Conservation (phyloP, 1,140 invertebrate species). For the Hermatobates lingyangjiaoensis region DNA sequence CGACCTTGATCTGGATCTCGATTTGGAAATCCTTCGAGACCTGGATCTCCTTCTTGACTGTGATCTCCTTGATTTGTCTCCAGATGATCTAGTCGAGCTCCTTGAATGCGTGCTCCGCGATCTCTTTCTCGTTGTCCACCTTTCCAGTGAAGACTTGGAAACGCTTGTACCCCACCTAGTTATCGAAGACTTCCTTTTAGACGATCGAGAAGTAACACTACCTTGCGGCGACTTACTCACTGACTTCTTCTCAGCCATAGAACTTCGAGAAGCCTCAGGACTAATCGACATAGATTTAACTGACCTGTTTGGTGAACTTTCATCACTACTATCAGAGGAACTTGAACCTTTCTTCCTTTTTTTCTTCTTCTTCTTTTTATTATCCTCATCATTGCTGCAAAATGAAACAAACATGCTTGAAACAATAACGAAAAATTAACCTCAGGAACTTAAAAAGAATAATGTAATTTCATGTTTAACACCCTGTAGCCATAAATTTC, state of each 20-base stretch:
- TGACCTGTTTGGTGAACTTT: slow-evolving; percentile 6
- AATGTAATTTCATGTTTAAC: too few relatives aligned
- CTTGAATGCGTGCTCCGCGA: not conserved
- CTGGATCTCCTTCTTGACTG: too few relatives aligned
- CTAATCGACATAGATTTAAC: slow-evolving; percentile 9
- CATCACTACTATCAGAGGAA: not conserved
- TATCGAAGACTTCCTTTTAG: too few relatives aligned
- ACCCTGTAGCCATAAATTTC: too few relatives aligned
- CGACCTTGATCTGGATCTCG: slow-evolving; percentile 5
- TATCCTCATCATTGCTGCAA: too few relatives aligned
- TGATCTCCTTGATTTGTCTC: not conserved
- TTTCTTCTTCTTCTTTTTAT: slow-evolving; percentile 4
- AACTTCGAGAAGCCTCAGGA: slow-evolving; percentile 7
- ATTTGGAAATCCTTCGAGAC: slow-evolving; percentile 8
- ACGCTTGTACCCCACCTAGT: too few relatives aligned
- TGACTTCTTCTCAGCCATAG: slow-evolving; percentile 2
- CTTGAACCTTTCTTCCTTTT: slow-evolving; percentile 1
- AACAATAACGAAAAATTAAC: too few relatives aligned
- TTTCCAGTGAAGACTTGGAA: too few relatives aligned
- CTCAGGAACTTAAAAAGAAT: too few relatives aligned
- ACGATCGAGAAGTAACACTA: too few relatives aligned
- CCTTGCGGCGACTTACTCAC: too few relatives aligned
- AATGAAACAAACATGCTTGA: slow-evolving; percentile 4
- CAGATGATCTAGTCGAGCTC: not conserved
- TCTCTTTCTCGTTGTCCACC: too few relatives aligned